Percentiles rank a stretch among this genome's conserved stretches.
Conservation (phyloP, 1,140 invertebrate genomes). For the Gerris buenoi region DNA sequence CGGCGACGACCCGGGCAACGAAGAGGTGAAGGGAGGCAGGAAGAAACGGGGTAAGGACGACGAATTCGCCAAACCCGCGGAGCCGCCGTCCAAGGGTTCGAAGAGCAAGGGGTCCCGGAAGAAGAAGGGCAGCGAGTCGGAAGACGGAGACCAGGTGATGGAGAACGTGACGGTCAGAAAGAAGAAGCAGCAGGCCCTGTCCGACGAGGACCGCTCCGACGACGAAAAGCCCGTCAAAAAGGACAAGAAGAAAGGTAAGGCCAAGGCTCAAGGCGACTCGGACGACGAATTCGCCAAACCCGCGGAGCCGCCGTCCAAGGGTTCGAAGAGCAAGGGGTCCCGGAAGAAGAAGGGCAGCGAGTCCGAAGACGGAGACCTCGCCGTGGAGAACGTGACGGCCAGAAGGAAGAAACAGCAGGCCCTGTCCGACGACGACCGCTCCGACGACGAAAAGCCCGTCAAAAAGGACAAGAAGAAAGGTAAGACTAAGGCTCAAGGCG, state of each 20-base stretch:
- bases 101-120: conserved; percentile 22
- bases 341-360: conserved; percentile 30
- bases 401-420: conserved; percentile 21
- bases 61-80: too few species aligned
- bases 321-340: conserved; percentile 22
- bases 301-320: too few species aligned
- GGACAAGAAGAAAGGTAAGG: conserved; percentile 13
- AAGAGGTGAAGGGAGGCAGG: too few species aligned
- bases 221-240: conserved; percentile 14
- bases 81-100: too few species aligned
- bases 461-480: conserved; percentile 9
- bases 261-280: conserved; percentile 13
- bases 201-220: too few species aligned
- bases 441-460: conserved; percentile 26
- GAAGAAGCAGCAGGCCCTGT: too few species aligned
- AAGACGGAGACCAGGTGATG: conserved; percentile 15
- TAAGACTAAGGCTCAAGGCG: not conserved
- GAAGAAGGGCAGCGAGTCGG: conserved; percentile 30
- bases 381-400: conserved; percentile 14
- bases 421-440: conserved; percentile 22
- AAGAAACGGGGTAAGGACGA: too few species aligned
- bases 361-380: conserved; percentile 20
- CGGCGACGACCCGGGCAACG: too few species aligned
- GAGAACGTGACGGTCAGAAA: conserved; percentile 21
- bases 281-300: too few species aligned